Base-by-base conservation (phyloP, 2,797 vertebrate genomes). In the Schizothorax lantsangensis region DNA sequence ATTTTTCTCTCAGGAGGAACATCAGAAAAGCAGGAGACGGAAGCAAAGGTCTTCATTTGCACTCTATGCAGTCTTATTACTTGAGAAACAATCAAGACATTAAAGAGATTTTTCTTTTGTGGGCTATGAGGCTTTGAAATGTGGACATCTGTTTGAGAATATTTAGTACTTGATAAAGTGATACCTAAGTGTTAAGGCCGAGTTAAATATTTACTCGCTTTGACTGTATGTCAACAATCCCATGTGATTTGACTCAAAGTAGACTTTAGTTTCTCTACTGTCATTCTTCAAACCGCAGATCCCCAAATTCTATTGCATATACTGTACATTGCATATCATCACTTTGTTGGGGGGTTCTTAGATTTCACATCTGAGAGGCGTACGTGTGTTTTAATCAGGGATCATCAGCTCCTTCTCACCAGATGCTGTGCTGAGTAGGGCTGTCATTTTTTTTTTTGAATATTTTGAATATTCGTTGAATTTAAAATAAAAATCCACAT, bases 211-310 rank as follows among this genome's bases (percentile, higher is more conserved):
- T 71, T 23, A 40, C 36, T 40, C 9, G 19, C 69, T 43, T 11
- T 47, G 72, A 74, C 72, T 30, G 72, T 26, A 11, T 49, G 45
- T 49, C 45, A 77, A 77, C 73, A 77, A 21, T 77, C 52, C 21
- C 33, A n/a, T 40, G 47, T 38, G 2, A 38, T 78, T 12, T 36
- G 26, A 33, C 47, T 21, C 26, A 77, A 52, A 5, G n/a, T 8
- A 47, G 11, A 15, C 43, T 74, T 49, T 21, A 19, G 72, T 30
- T 19, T 49, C 43, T 45, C 71, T 47, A 17, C 43, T 49, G n/a
- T 11, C 4, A 1, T 3, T 52, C 47, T 52, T 33, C 2, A 33
- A 11, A 23, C 17, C 2, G 10, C 26, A 2, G 7, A 49, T 49
- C 26, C 14, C 8, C 6, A 14, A 62, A 30, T 33, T 33, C n/a